A percentile compares a stretch with the other conserved stretches of the same genome.
These are phyloP conservation scores for Myiozetetes cayanensis DNA, from an alignment of 2,113 vertebrate genomes.

Conservation along the genomic window DNA sequence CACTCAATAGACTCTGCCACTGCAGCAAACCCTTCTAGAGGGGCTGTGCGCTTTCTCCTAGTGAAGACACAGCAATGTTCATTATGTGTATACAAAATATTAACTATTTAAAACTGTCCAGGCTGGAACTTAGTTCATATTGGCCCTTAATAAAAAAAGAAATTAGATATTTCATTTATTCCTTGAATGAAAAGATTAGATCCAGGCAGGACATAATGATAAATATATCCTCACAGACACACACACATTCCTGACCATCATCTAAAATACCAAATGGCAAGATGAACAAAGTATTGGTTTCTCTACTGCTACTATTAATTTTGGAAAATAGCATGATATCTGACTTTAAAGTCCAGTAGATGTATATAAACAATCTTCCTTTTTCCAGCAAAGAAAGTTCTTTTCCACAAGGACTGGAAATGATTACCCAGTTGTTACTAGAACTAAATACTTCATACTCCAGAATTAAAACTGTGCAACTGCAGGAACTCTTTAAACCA, in stretches of 20 bases:
- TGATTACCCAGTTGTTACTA: not conserved
- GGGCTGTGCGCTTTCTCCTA: not conserved
- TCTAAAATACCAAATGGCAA: not conserved
- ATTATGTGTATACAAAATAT: not conserved
- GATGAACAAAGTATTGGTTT: not conserved
- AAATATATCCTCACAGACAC: not conserved
- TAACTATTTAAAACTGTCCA: not conserved
- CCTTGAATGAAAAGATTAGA: not conserved
- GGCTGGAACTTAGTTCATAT: not conserved
- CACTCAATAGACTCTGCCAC: not conserved
- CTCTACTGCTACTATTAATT: not conserved
- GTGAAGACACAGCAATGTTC: not conserved
- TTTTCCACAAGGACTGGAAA: not conserved
- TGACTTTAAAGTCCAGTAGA: not conserved
- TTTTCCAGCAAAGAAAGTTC: not conserved
- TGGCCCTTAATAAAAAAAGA: not conserved
- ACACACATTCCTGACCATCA: not conserved
- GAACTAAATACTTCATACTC: not conserved
- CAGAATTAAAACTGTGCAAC: not conserved
- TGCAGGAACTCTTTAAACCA: not conserved
- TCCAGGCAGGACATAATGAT: not conserved
- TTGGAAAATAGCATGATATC: not conserved
- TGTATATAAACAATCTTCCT: not conserved
- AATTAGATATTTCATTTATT: not conserved
- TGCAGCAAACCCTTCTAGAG: not conserved